Evolutionary conservation across 2,888 invertebrate genomes (phyloP).

Genomic region (Caenorhabditis plicata): DNA sequence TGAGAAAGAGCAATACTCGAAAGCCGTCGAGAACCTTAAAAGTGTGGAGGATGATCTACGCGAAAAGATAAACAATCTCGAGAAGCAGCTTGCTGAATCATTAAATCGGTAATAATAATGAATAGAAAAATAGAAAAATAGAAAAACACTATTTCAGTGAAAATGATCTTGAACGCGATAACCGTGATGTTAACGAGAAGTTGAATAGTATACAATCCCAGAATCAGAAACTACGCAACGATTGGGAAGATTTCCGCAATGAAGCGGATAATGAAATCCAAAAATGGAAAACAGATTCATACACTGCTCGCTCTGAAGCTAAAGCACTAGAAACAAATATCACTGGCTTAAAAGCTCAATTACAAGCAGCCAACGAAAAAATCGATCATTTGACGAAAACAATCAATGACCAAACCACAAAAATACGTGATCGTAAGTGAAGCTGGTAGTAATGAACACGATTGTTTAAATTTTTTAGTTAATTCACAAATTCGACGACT

Average conservation of each 20-base stretch:
- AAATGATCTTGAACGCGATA: conserved; percentile 59
- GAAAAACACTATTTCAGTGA: conserved; percentile 21
- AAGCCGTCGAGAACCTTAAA: conserved; percentile 53
- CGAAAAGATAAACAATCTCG: conserved; percentile 53
- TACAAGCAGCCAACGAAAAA: conserved; percentile 57
- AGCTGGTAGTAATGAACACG: not conserved
- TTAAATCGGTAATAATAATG: conserved; percentile 37
- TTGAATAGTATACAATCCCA: conserved; percentile 46
- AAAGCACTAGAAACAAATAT: conserved; percentile 60
- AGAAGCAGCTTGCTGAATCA: conserved; percentile 58
- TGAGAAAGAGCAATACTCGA: conserved; percentile 58
- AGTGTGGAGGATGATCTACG: conserved; percentile 56
- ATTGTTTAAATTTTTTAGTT: conserved; percentile 34
- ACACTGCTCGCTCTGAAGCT: conserved; percentile 57
- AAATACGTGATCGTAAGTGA: conserved; percentile 59
- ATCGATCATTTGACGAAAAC: conserved; percentile 59
- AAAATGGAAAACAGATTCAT: conserved; percentile 64
- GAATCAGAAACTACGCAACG: conserved; percentile 62
- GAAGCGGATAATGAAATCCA: conserved; percentile 63
- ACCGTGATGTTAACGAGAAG: conserved; percentile 64
- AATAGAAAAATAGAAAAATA: not conserved
- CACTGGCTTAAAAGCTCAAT: conserved; percentile 58
- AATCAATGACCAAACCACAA: conserved; percentile 57
- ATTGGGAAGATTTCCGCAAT: conserved; percentile 55
- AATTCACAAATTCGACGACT: conserved; percentile 60